Evolutionary conservation across 2,797 vertebrate genomes (phyloP), one percentile per base, ranked within the genome.

Genomic region (Pangasius djambal): DNA sequence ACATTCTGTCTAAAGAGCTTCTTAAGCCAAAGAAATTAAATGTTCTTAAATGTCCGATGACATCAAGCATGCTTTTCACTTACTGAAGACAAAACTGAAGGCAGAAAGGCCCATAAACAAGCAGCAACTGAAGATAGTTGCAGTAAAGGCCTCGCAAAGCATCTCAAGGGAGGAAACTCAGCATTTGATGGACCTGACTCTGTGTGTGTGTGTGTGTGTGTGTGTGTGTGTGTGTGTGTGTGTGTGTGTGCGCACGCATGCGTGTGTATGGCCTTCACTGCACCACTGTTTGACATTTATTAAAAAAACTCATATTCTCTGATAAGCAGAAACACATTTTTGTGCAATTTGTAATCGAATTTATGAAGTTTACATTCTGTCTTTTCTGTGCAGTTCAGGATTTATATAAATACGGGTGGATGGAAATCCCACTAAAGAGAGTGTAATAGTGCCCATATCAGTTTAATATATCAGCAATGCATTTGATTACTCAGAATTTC

Each of bases 381-480:
- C 59, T 1, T 37, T 6, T 37, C 50, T 79, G 50, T 31, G 48
- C 10, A n/a, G 4, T 79, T 9, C n/a, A 79, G 16, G n/a, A 57
- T 79, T 59, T 1, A 59, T 13, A 40, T n/a, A n/a, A 63, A 44
- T 44, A 13, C 28, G n/a, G 37, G 12, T 28, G 37, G 13, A 40
- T 44, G 8, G 22, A 83, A 61, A 28, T 34, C 10, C 31, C 79
- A 40, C 20, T 81, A 25, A n/a, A 28, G 57, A 8, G 22, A 9
- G 20, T 6, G 6, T 20, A 28, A 28, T 63, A 28, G 37, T 5
- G 37, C 37, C 25, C 37, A 4, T n/a, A 83, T 65, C 82, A 48
- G 15, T 83, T 65, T 65, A 65, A 83, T 83, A 65, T 31, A 48
- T 83, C 59, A 83, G 82, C 25, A 8, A 15, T 61, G 79, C 34